Evolutionary conservation across 2,113 vertebrate genomes (phyloP), one percentile per base, ranked within the genome.

Genomic region (Phycodurus eques): DNA sequence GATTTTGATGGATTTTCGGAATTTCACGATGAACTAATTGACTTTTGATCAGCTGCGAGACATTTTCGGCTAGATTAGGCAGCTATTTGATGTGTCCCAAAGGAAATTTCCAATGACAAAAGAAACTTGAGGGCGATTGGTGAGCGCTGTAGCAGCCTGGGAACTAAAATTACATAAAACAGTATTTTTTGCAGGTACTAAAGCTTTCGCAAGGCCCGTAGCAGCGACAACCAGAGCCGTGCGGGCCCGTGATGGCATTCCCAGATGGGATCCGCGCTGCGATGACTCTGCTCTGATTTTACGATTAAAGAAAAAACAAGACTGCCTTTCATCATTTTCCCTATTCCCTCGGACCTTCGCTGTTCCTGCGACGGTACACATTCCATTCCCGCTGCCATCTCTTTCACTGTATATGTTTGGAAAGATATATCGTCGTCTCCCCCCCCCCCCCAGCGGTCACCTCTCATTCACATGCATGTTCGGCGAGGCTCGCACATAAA

Each of bases 381-480:
- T 77, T 62, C 75, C 67, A 68, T 77, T 59, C 49, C 53, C 39
- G 19, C 14, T 43, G 42, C 49, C 56, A n/a, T 70, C 68, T 69
- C 65, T 70, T 53, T 74, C 54, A 80, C 64, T 82, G 43, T 87
- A 88, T 86, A 85, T 88, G 85, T 78, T 88, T 83, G 88, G 78
- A 76, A 85, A 90, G 88, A 90, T 91, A 82, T 88, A 90, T 85
- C 63, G 68, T 71, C 86, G 27, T 27, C 27, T 27, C 27, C 35
- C 35, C 35, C 35, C 35, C 35, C 35, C 87, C 83, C 89, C 67
- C 42, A 83, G 53, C 76, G 84, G 80, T 80, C 86, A 53, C 70
- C 63, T 81, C 88, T 92, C 88, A 91, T 92, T 92, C 87, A 73
- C 90, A 90, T 91, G 88, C 85, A 86, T 90, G 91, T 91, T 89